Evolutionary conservation across 2,888 invertebrate genomes (phyloP), one percentile per base, ranked within the genome.

Genomic region (Dicyrtomina minuta): DNA sequence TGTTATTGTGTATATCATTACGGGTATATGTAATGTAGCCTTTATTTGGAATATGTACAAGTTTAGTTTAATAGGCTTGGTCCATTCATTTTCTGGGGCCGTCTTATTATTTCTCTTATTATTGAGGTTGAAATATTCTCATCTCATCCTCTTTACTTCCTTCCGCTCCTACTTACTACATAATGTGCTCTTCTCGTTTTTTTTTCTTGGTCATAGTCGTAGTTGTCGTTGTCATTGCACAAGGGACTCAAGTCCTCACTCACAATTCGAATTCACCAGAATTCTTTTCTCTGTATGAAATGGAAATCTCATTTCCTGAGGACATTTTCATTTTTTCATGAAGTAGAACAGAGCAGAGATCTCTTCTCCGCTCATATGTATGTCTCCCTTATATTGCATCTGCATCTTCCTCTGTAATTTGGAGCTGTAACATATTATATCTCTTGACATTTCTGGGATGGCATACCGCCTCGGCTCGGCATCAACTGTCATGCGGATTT

Each of bases 91-190:
- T 46, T 46, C 46, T 46, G 4, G 17, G n/a, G 4, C 17, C n/a
- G 17, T 46, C 3, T 46, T 13, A 46, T 12, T 46, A 15, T 46
- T 17, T 46, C 46, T 15, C 13, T 46, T 13, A 17, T 46, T 46
- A 17, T 46, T 46, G 46, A 12, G 4, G 46, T 46, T 46, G 46
- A 20, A 53, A 53, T 22, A 53, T 53, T 53, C 22, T 55, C 26
- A 3, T 15, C 26, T 13, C 24, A 12, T 10, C 15, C 12, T 26
- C n/a, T 26, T 17, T 24, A 22, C 51, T 22, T 53, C 55, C 13
- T 55, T 55, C 24, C 55, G 17, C 27, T 55, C 6, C 26, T 17
- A 24, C 5, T 12, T 53, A 24, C 3, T 4, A 53, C 20, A 22
- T n/a, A 12, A 6, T 12, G 10, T 8, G 6, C 10, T 12, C 8